Evolutionary conservation across 2,797 vertebrate species (phyloP).

Genomic region (Leucoraja ocellata): DNA sequence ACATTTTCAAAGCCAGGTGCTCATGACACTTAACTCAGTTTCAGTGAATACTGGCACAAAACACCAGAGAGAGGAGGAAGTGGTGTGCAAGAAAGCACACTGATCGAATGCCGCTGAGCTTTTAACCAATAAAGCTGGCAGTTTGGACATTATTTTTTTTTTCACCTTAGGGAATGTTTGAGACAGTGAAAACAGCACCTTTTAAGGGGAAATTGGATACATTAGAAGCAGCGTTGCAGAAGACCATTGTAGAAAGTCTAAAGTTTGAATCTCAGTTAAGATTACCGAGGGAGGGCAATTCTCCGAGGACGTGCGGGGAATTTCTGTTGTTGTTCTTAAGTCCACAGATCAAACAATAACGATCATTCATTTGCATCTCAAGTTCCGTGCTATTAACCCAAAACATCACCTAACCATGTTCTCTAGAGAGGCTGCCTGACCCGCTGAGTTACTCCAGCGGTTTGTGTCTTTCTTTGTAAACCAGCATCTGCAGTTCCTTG

Average conservation of each 20-base stretch:
- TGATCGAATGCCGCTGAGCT: background rate
- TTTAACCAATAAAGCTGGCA: background rate
- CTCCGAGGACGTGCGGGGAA: background rate
- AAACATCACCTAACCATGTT: too few species aligned
- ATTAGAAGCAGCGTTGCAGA: background rate
- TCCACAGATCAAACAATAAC: background rate
- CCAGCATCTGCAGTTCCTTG: too few species aligned
- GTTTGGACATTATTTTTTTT: too few species aligned
- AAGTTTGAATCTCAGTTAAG: background rate
- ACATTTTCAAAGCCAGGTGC: background rate
- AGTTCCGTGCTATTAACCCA: too few species aligned
- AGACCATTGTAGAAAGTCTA: background rate
- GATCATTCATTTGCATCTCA: background rate
- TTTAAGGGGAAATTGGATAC: background rate
- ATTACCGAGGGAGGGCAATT: background rate
- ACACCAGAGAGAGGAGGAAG: background rate
- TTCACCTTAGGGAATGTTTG: background rate
- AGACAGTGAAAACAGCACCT: background rate
- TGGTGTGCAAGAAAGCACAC: background rate
- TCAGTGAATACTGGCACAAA: too few species aligned
- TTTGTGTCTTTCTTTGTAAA: too few species aligned
- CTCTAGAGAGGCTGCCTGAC: too few species aligned
- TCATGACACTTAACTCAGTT: background rate
- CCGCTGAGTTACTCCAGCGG: too few species aligned
- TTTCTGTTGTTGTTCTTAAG: background rate